Percentiles rank a stretch among this genome's conserved stretches.
Conservation (phyloP, 2,113 vertebrate species). For the Sturnus vulgaris region DNA sequence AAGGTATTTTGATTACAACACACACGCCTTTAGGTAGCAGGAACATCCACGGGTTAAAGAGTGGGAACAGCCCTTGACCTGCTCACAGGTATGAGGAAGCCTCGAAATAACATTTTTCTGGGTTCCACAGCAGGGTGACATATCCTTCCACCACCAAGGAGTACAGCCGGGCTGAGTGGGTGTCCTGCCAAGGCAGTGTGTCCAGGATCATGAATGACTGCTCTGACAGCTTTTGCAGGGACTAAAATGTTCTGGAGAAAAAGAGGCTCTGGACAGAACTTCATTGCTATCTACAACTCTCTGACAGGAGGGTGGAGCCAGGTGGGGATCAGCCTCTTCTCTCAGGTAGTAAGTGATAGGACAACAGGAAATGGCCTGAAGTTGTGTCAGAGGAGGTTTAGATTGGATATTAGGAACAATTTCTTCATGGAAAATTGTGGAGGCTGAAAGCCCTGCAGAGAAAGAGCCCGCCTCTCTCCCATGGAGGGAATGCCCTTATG, state of each 20-base stretch:
- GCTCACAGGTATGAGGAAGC: background rate
- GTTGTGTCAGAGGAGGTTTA: background rate
- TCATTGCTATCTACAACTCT: background rate
- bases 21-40: background rate
- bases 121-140: background rate
- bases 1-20: background rate
- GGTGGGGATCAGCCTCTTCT: background rate
- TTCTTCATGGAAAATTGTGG: background rate
- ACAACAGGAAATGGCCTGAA: background rate
- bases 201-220: background rate
- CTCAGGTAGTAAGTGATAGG: background rate
- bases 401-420: background rate
- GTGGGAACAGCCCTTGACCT: background rate
- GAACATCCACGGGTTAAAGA: background rate
- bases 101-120: background rate
- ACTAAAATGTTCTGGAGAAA: background rate
- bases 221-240: background rate
- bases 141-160: background rate
- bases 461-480: too few species aligned
- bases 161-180: background rate
- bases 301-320: background rate
- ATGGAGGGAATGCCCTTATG: too few species aligned
- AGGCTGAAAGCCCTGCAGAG: too few species aligned
- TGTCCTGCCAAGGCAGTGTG: background rate
- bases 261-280: background rate